These are phyloP conservation scores for Crepidodera aurea DNA, from an alignment of 2,888 invertebrate species.

Conservation along the genomic window DNA sequence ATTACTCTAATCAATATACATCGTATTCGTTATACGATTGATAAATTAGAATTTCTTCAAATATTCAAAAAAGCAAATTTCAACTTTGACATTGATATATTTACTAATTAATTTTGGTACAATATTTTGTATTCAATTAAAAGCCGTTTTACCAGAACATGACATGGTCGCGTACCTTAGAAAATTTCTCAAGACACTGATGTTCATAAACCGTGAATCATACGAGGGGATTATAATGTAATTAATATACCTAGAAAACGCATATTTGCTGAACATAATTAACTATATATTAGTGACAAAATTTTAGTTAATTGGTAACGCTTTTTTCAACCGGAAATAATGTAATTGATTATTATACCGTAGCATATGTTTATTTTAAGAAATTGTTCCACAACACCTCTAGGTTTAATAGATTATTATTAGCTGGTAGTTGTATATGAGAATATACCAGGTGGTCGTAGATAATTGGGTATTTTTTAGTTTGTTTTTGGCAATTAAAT, in stretches of 20 bases:
- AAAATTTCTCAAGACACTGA: background rate
- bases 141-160: too few relatives aligned
- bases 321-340: conserved; percentile 5
- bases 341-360: conserved; percentile 1
- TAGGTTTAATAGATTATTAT: conserved; percentile 11
- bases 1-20: too few relatives aligned
- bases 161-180: too few relatives aligned
- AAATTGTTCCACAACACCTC: conserved; percentile 7
- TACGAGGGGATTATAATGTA: background rate
- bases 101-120: too few relatives aligned
- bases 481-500: background rate
- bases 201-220: background rate
- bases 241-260: conserved; percentile 1
- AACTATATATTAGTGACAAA: conserved; percentile 5
- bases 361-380: conserved; percentile 7
- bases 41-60: too few relatives aligned
- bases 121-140: too few relatives aligned
- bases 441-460: conserved; percentile 1
- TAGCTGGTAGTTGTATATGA: background rate
- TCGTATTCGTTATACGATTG: too few relatives aligned
- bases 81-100: too few relatives aligned
- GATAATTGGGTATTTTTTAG: conserved; percentile 1
- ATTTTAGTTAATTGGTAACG: background rate
- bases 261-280: background rate
- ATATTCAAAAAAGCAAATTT: too few relatives aligned